Conservation (phyloP, 2,797 vertebrate species). For the Manis crassicaudata region DNA sequence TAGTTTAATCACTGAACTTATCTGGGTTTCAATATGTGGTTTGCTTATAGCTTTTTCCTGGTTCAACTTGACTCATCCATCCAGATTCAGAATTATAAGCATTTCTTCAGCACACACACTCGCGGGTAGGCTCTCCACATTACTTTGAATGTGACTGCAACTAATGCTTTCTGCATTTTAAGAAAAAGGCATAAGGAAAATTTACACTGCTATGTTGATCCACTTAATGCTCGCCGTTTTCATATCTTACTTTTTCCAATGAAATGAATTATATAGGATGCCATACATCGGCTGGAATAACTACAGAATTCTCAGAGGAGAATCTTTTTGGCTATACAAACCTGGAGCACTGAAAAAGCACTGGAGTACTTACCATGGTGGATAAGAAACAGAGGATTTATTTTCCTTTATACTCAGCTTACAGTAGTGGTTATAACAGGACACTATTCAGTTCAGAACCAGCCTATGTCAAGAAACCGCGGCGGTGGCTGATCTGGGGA, state of each 20-base stretch:
- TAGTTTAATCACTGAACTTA: not conserved
- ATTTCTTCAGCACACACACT: not conserved
- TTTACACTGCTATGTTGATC: not conserved
- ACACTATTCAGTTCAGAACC: not conserved
- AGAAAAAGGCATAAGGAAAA: conserved; percentile 15
- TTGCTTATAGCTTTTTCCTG: conserved; percentile 5
- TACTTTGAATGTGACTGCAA: not conserved
- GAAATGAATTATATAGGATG: not conserved
- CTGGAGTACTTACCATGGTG: not conserved
- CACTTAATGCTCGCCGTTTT: not conserved
- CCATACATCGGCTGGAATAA: not conserved
- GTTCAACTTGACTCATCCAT: not conserved
- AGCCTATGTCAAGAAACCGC: not conserved
- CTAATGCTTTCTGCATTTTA: not conserved
- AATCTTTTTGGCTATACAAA: not conserved
- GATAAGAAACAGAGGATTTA: not conserved
- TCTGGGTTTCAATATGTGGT: not conserved
- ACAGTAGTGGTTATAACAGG: not conserved
- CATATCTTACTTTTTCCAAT: not conserved
- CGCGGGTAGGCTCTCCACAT: not conserved
- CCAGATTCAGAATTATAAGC: not conserved
- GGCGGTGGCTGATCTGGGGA: not conserved
- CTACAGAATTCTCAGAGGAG: not conserved
- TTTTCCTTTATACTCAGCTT: not conserved
- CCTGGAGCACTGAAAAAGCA: not conserved